A percentile compares a stretch with the other conserved stretches of the same genome.
Evolutionary conservation across 2,113 vertebrate genomes (phyloP).

Genomic region (Erythrolamprus reginae): DNA sequence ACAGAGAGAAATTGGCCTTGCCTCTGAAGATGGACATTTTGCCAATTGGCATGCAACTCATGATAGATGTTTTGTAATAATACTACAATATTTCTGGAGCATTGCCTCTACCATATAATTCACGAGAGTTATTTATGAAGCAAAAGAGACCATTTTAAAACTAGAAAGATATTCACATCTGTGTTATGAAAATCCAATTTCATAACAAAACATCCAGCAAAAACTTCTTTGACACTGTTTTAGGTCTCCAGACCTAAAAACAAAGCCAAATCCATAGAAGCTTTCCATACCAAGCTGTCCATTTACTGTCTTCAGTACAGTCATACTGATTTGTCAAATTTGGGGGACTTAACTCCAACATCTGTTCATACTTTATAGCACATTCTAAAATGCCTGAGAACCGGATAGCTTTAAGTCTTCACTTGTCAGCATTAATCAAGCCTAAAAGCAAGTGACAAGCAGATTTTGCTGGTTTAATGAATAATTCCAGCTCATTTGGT

Average conservation of each 20-base stretch:
- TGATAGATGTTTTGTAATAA: not conserved
- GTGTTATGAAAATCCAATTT: not conserved
- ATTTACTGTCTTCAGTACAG: not conserved
- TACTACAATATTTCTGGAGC: not conserved
- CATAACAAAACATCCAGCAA: fast-evolving
- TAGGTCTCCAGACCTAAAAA: not conserved
- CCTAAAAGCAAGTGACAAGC: conserved; percentile 45
- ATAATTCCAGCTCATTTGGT: conserved; percentile 57
- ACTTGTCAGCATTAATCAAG: conserved; percentile 50
- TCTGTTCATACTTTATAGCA: conserved; percentile 1
- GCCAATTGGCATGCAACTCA: not conserved
- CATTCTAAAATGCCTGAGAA: conserved; percentile 2
- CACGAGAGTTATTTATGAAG: not conserved
- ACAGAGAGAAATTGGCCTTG: not conserved
- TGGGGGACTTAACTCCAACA: not conserved
- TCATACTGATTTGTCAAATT: conserved; percentile 10
- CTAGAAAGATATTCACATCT: not conserved
- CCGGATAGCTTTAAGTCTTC: not conserved
- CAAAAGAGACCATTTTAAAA: not conserved
- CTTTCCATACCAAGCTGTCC: conserved; percentile 2
- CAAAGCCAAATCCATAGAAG: not conserved
- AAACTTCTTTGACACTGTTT: not conserved
- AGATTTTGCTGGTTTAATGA: conserved; percentile 63
- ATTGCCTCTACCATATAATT: not conserved
- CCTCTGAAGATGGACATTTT: not conserved